Evolutionary conservation across 1,140 invertebrate genomes (phyloP).

Genomic region (Leptopilina clavipes): DNA sequence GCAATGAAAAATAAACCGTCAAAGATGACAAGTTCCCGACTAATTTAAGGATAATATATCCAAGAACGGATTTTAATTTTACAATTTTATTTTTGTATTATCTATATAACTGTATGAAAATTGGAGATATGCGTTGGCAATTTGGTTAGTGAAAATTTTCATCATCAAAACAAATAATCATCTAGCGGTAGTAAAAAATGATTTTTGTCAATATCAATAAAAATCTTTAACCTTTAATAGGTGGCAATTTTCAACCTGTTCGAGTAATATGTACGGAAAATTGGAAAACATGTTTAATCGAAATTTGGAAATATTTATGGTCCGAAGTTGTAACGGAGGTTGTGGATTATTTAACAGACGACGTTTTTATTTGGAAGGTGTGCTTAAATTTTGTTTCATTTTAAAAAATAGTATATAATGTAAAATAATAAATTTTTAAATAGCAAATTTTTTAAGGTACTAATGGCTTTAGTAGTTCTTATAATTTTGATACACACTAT

Average conservation of each 20-base stretch:
- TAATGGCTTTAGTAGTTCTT: slow-evolving; percentile 48
- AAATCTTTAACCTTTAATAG: slow-evolving; percentile 46
- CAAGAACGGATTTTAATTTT: slow-evolving; percentile 21
- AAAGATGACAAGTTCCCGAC: slow-evolving; percentile 25
- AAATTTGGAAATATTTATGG: slow-evolving; percentile 64
- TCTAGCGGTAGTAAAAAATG: slow-evolving; percentile 32
- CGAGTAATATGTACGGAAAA: slow-evolving; percentile 57
- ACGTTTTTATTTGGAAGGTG: slow-evolving; percentile 61
- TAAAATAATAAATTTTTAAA: background rate
- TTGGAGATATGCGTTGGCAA: slow-evolving; percentile 62
- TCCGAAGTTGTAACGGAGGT: slow-evolving; percentile 67
- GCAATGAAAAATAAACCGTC: background rate
- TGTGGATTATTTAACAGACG: slow-evolving; percentile 60
- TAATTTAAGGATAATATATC: slow-evolving; percentile 18
- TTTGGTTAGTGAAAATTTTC: slow-evolving; percentile 55
- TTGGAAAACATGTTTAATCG: slow-evolving; percentile 62
- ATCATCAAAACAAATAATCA: background rate
- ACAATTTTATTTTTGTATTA: slow-evolving; percentile 6
- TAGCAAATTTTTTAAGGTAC: slow-evolving; percentile 52
- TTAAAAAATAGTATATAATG: no score
- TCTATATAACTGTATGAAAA: background rate
- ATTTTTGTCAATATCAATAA: background rate
- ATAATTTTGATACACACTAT: slow-evolving; percentile 53
- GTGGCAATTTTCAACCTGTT: slow-evolving; percentile 64
- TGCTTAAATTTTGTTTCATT: background rate